Percentiles rank a stretch among this genome's conserved stretches.
Conservation (phyloP, 1,140 invertebrate species). For the Lepidostoma basale region DNA sequence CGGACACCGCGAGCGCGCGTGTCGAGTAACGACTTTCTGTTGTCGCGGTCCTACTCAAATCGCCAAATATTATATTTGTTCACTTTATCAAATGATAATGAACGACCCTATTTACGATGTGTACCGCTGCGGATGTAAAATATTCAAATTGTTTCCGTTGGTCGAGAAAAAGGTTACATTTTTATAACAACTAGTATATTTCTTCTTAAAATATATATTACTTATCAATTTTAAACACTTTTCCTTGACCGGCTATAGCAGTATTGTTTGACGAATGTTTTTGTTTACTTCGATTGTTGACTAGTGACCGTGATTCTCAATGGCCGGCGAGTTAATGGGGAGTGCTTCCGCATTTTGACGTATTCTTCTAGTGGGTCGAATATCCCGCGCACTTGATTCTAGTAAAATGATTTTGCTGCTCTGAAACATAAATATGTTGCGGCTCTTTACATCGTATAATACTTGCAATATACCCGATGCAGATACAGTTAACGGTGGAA, state of each 20-base stretch:
- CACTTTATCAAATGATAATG: constrained; percentile 29
- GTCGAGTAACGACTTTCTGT: not conserved
- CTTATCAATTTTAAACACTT: not conserved
- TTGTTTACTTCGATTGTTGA: not conserved
- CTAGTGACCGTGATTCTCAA: not conserved
- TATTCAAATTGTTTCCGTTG: constrained; percentile 41
- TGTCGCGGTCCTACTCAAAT: not conserved
- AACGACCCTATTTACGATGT: constrained; percentile 40
- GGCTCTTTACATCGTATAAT: too few relatives aligned
- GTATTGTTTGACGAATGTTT: not conserved
- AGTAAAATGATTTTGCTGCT: not conserved
- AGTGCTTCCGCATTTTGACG: not conserved
- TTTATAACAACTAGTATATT: not conserved
- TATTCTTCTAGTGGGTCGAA: not conserved
- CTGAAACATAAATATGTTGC: constrained; percentile 18
- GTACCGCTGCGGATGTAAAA: constrained; percentile 38
- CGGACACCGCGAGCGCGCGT: too few relatives aligned
- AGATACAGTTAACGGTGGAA: not conserved
- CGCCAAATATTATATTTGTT: not conserved
- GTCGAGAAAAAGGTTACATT: constrained; percentile 35
- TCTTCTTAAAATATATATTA: not conserved
- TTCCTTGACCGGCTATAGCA: too few relatives aligned
- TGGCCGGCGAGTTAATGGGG: not conserved
- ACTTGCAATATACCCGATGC: too few relatives aligned
- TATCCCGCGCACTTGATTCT: not conserved